phyloP scores from a whole-genome alignment of 2,888 invertebrate species.

The Baronia brevicornis region DNA sequence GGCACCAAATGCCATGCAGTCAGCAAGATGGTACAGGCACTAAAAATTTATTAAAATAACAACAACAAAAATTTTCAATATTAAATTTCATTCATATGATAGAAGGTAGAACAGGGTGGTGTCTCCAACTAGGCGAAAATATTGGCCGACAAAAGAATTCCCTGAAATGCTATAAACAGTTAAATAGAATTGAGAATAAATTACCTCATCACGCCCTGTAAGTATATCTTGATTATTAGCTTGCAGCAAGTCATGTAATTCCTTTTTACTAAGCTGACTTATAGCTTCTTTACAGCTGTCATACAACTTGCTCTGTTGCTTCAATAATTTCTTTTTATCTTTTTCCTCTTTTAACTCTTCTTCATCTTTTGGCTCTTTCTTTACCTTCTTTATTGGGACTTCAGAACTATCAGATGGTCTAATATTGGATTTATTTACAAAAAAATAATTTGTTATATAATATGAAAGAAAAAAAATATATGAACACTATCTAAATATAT shows the following conservation, averaged over 20 bases:
- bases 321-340: slow-evolving; percentile 74
- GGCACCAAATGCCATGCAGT: slow-evolving; percentile 92
- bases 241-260: slow-evolving; percentile 79
- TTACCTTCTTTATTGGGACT: slow-evolving; percentile 81
- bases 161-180: neutral
- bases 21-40: slow-evolving; percentile 86
- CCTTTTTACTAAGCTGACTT: slow-evolving; percentile 72
- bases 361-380: slow-evolving; percentile 76
- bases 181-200: neutral
- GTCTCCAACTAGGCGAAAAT: too few species aligned
- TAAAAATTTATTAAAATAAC: slow-evolving; percentile 37
- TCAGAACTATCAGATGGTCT: slow-evolving; percentile 65
- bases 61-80: neutral
- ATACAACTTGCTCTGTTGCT: slow-evolving; percentile 81
- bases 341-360: slow-evolving; percentile 64
- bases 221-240: slow-evolving; percentile 83
- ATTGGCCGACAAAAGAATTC: too few species aligned
- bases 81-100: too few species aligned
- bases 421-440: slow-evolving; percentile 14
- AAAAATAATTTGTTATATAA: neutral
- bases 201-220: slow-evolving; percentile 79
- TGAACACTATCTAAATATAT: neutral
- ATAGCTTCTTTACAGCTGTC: slow-evolving; percentile 49
- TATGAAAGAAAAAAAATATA: neutral
- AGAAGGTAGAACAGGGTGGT: too few species aligned